Conservation (phyloP, 2,797 vertebrate species). For the Dendrocincla tyrannina region DNA sequence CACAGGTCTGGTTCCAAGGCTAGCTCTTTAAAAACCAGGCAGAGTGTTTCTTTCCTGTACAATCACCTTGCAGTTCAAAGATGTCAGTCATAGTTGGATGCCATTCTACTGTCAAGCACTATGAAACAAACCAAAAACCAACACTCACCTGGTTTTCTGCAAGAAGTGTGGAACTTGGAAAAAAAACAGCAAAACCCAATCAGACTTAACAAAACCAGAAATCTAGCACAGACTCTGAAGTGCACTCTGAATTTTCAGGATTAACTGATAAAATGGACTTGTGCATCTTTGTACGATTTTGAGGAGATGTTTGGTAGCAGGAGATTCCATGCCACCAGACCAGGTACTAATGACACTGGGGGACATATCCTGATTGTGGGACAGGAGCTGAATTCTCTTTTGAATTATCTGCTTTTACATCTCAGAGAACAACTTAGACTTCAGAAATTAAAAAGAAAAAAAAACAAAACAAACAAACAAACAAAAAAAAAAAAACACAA, state of each 20-base stretch:
- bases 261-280: not conserved
- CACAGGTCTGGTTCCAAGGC: not conserved
- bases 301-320: not conserved
- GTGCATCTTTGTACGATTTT: not conserved
- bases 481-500: too few species aligned
- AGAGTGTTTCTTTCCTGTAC: not conserved
- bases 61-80: not conserved
- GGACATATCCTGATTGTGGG: not conserved
- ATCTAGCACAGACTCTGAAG: not conserved
- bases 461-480: too few species aligned
- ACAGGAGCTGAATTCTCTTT: not conserved
- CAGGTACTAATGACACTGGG: not conserved
- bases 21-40: not conserved
- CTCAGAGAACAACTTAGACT: not conserved
- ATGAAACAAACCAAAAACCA: not conserved
- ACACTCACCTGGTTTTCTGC: not conserved
- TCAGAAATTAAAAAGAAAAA: not conserved
- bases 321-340: not conserved
- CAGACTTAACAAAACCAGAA: accelerated
- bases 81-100: not conserved
- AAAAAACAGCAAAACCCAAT: accelerated
- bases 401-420: not conserved
- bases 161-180: not conserved
- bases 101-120: not conserved
- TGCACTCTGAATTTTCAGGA: accelerated